Base-by-base conservation (phyloP, 1,140 invertebrate species). In the Cryptotermes secundus region DNA sequence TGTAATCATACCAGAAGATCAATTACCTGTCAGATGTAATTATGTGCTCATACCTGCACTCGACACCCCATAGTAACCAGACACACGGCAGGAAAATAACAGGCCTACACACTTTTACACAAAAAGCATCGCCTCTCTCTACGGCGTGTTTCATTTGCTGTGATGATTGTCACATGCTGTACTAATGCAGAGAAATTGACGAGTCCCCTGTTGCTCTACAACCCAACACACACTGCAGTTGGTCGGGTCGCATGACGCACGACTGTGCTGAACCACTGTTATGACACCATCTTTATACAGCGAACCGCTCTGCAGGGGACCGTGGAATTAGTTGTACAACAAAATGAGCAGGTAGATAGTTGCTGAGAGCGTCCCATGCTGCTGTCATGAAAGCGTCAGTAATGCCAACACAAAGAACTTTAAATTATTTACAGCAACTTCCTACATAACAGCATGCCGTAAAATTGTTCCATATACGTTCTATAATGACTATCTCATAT, bases 231-330 rank as follows among this genome's bases (percentile, higher is more conserved):
- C 26, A 65, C 6, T 65, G 3, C 59, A 65, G 59, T n/a, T 65
- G 59, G 59, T 65, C n/a, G 59, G 59, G 59, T 65, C 59, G 12
- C 59, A 65, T 65, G 59, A 65, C 26, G 59, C n/a, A 65, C 59
- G 26, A 26, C 3, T 16, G 53, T 59, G 53, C 59, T n/a, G 59
- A 65, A 26, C 26, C 59, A n/a, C 19, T 65, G 12, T 65, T 65
- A 65, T 65, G 26, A 65, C 59, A 65, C 53, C 6, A 26, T 7
- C 59, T 65, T 65, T 31, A 14, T 65, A n/a, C 59, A 7, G 26
- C 26, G 59, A 65, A 65, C 59, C 59, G 59, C 59, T 65, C 59
- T 65, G 59, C 59, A 65, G 59, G 59, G 59, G 59, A 31, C 59
- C 26, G 6, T 65, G 59, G 59, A 65, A 65, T 65, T 65, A 65